Conservation (phyloP, 2,888 invertebrate species). For the Pachymerium ferrugineum region DNA sequence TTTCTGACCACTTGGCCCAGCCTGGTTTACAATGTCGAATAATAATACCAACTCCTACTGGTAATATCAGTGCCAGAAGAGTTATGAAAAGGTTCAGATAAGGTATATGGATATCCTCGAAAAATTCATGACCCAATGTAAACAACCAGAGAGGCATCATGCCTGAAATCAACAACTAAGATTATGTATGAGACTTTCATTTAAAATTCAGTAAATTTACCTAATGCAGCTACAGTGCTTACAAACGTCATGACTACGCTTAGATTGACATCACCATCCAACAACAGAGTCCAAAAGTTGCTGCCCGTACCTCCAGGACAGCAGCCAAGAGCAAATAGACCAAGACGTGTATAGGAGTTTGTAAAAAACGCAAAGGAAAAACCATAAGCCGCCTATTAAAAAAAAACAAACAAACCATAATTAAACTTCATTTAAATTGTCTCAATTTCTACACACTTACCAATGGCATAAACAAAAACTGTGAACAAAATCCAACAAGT, state of each 20-base stretch:
- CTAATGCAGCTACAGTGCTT: slow-evolving; percentile 50
- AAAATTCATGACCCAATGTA: slow-evolving; percentile 48
- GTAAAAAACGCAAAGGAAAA: slow-evolving; percentile 38
- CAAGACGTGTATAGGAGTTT: slow-evolving; percentile 44
- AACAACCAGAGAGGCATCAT: slow-evolving; percentile 54
- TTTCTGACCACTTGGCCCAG: slow-evolving; percentile 45
- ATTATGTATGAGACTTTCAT: not conserved
- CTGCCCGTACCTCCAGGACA: slow-evolving; percentile 53
- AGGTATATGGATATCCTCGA: slow-evolving; percentile 45
- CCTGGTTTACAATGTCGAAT: slow-evolving; percentile 44
- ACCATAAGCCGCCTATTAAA: slow-evolving; percentile 39
- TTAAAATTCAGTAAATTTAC: slow-evolving; percentile 42
- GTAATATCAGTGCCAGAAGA: slow-evolving; percentile 48
- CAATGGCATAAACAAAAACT: slow-evolving; percentile 54
- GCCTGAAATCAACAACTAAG: slow-evolving; percentile 41
- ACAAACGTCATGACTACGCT: slow-evolving; percentile 55
- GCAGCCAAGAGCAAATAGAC: slow-evolving; percentile 50
- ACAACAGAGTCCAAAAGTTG: slow-evolving; percentile 53
- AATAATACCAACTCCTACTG: slow-evolving; percentile 49
- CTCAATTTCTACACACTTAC: slow-evolving; percentile 43
- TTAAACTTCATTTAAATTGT: not conserved
- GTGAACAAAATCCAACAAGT: slow-evolving; percentile 51
- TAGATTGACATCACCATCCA: slow-evolving; percentile 52
- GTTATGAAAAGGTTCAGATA: slow-evolving; percentile 48
- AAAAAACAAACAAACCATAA: not conserved